These are phyloP conservation scores for Hecatera dysodea DNA, from an alignment of 2,888 invertebrate genomes.

Conservation along the genomic window DNA sequence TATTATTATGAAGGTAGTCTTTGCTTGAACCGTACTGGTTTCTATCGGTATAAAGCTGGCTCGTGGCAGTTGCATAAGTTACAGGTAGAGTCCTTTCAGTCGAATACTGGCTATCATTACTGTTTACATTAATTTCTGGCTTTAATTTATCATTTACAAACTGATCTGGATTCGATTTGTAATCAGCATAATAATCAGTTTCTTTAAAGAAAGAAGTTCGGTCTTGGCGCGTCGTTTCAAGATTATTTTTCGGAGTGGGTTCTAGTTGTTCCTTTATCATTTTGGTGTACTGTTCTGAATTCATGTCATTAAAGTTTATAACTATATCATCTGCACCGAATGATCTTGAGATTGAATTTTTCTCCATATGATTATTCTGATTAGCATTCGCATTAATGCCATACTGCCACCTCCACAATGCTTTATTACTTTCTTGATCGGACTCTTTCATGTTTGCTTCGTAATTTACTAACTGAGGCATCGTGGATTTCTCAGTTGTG, in stretches of 20 bases:
- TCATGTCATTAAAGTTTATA: conserved; percentile 87
- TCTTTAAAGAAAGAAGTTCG: conserved; percentile 45
- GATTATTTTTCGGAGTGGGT: conserved; percentile 65
- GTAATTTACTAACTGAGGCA: conserved; percentile 87
- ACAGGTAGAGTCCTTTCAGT: conserved; percentile 39
- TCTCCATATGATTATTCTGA: conserved; percentile 72
- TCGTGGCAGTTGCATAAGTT: conserved; percentile 23
- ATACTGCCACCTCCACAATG: conserved; percentile 88
- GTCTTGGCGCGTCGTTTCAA: conserved; percentile 41
- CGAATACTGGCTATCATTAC: conserved; percentile 41
- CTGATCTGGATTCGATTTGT: conserved; percentile 46
- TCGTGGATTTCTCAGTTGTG: conserved; percentile 79
- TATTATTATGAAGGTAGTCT: conserved; percentile 7
- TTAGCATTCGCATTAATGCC: conserved; percentile 80
- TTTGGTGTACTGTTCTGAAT: conserved; percentile 83
- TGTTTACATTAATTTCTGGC: conserved; percentile 31
- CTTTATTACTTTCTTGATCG: conserved; percentile 83
- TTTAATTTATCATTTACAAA: conserved; percentile 40
- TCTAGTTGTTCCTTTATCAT: conserved; percentile 81
- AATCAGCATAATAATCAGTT: conserved; percentile 43
- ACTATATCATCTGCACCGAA: conserved; percentile 84
- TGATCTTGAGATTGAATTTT: conserved; percentile 86
- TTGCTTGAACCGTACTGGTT: conserved; percentile 28
- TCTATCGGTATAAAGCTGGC: conserved; percentile 24
- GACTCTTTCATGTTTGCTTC: conserved; percentile 81